A percentile compares a stretch with the other conserved stretches of the same genome.
Conservation (phyloP, 2,888 invertebrate genomes). For the Eledona agricola region DNA sequence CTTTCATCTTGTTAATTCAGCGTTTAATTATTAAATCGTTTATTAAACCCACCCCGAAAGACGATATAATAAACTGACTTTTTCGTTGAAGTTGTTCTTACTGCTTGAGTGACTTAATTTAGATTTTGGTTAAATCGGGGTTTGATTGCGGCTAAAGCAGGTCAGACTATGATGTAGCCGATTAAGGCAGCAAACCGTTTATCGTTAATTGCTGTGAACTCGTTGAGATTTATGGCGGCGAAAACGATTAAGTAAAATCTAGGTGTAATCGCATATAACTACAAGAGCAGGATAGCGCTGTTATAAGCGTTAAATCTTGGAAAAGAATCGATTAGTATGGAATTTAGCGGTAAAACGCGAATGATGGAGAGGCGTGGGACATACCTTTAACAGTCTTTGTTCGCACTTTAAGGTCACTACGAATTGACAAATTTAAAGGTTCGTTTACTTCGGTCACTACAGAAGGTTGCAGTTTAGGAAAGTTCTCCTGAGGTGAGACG, state of each 20-base stretch:
- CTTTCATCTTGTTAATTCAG: no score
- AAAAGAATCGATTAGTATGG: slow-evolving; percentile 19
- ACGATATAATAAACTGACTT: no score
- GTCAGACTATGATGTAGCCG: background rate
- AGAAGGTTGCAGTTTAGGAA: slow-evolving; percentile 43
- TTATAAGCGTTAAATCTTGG: slow-evolving; percentile 27
- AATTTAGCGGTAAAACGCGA: slow-evolving; percentile 25
- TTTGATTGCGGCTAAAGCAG: no score
- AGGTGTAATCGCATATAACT: slow-evolving; percentile 14
- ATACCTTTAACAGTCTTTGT: slow-evolving; percentile 57
- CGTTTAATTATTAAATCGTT: no score
- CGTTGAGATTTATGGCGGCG: slow-evolving; percentile 9
- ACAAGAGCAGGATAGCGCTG: slow-evolving; percentile 14
- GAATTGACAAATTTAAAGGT: slow-evolving; percentile 60
- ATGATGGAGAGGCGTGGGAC: no score
- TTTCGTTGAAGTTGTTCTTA: no score
- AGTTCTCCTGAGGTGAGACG: slow-evolving; percentile 41
- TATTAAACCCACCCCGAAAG: no score
- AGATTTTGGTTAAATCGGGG: slow-evolving; percentile 8
- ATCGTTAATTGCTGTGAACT: slow-evolving; percentile 20
- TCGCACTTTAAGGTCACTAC: slow-evolving; percentile 55
- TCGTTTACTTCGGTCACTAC: slow-evolving; percentile 55
- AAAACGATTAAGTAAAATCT: slow-evolving; percentile 18
- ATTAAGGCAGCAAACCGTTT: no score
- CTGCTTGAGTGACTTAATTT: no score